Base-by-base conservation (phyloP, 2,113 vertebrate genomes). In the Prietella phreatophila region DNA sequence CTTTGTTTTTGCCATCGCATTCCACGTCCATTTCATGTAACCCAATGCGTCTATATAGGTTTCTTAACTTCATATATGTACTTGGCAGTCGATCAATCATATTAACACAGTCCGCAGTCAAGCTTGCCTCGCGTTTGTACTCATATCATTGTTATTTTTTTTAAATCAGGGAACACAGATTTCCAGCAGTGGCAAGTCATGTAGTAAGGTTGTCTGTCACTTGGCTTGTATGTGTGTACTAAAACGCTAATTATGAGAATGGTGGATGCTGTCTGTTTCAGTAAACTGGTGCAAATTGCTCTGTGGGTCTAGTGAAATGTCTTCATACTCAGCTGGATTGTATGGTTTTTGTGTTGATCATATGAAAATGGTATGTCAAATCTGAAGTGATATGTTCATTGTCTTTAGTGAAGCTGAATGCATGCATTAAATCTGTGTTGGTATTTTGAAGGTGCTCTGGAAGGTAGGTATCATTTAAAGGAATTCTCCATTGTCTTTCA, bases 21-120 rank as follows among this genome's bases (percentile, higher is more conserved):
- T 87, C 87, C 85, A 85, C 30, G 14, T 86, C 89, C 86, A 85
- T 82, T 67, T 90, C 86, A 85, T 58, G 36, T 88, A 89, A 92
- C 86, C 80, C 17, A 56, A 79, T 73, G 83, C 80, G 79, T 85
- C 56, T 42, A 9, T 87, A 60, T 67, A 73, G 55, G 63, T 33
- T 86, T 36, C 39, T 75, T 56, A 71, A 82, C 20, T 22, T 30
- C 82, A 90, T 91, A 88, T 36, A 30, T 61, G 20, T 86, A 85
- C 90, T 91, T 89, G 86, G 47, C 83, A 56, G 69, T 50, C 33
- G 53, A 79, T 8, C 56, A 61, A 27, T 61, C 80, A 39, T 82
- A 61, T 61, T 82, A 82, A 82, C 80, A 82, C 60, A 79, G 61
- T 85, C 83, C 19, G 55, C 63, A 69, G 55, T 87, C 79, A 58